Percentiles rank a stretch among this genome's conserved stretches.
These are phyloP conservation scores for Semaprochilodus insignis DNA, from an alignment of 2,797 vertebrate species.

Conservation along the genomic window DNA sequence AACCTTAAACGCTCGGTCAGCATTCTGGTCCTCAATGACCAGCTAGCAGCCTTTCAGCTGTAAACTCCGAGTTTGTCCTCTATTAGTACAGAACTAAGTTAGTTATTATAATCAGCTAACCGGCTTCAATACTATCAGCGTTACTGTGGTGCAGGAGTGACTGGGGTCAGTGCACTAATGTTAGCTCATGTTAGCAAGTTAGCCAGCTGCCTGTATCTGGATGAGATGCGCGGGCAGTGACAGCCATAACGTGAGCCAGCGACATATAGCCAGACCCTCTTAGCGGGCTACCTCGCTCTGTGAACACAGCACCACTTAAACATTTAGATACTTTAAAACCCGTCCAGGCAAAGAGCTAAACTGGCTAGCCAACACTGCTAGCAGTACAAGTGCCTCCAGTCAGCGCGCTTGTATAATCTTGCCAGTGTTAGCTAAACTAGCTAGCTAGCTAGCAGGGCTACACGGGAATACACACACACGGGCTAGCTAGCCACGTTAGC, in stretches of 20 bases:
- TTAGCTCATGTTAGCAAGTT: background rate
- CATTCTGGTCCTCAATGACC: background rate
- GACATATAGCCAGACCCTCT: background rate
- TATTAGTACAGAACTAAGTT: background rate
- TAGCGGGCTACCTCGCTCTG: background rate
- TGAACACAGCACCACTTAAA: background rate
- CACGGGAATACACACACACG: background rate
- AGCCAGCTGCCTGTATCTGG: background rate
- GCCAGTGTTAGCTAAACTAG: background rate
- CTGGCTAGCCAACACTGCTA: background rate
- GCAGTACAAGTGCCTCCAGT: background rate
- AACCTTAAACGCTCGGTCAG: constrained; percentile 29
- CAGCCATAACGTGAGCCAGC: constrained; percentile 41
- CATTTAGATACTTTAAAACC: background rate
- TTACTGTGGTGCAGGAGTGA: background rate
- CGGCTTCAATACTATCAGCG: background rate
- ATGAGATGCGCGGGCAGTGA: constrained; percentile 1
- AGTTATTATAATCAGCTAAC: background rate
- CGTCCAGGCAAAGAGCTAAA: background rate
- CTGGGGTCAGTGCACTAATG: too few relatives aligned
- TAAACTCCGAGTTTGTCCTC: background rate
- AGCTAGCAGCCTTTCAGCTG: background rate
- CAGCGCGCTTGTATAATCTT: background rate
- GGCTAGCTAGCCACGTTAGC: background rate
- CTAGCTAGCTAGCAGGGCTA: background rate